Percentiles rank a stretch among this genome's conserved stretches.
phyloP scores from a whole-genome alignment of 2,797 vertebrate species.

The Squalus acanthias region DNA sequence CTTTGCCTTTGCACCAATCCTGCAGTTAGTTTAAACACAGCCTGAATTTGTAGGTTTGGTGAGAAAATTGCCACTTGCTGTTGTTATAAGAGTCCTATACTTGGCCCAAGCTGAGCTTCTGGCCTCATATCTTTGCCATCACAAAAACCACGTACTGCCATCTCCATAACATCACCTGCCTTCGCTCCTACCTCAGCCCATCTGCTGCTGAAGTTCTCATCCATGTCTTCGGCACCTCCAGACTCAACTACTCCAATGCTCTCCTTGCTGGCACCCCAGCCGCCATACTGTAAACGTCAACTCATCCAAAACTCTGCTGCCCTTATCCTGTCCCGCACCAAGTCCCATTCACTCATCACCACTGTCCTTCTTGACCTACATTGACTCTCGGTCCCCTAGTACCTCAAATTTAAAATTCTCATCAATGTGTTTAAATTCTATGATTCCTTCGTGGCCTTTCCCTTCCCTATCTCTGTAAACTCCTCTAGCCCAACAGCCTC shows the following conservation, averaged over 20 bases:
- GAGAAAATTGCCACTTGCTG: no score
- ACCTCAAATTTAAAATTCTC: not conserved
- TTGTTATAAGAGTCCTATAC: no score
- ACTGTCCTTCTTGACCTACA: not conserved
- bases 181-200: not conserved
- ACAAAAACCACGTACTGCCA: not conserved
- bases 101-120: no score
- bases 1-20: no score
- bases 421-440: not conserved
- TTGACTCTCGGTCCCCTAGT: no score
- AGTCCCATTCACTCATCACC: not conserved
- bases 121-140: not conserved
- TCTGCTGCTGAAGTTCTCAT: not conserved
- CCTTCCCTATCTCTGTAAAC: not conserved
- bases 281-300: not conserved
- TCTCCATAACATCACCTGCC: not conserved
- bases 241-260: not conserved
- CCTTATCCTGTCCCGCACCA: not conserved
- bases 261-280: not conserved
- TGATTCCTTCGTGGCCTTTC: not conserved
- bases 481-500: not conserved
- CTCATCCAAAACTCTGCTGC: not conserved
- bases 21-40: no score
- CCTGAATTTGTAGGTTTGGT: no score
- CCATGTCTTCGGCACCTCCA: not conserved